Evolutionary conservation across 2,113 vertebrate genomes (phyloP).

Genomic region (Craseonycteris thonglongyai): DNA sequence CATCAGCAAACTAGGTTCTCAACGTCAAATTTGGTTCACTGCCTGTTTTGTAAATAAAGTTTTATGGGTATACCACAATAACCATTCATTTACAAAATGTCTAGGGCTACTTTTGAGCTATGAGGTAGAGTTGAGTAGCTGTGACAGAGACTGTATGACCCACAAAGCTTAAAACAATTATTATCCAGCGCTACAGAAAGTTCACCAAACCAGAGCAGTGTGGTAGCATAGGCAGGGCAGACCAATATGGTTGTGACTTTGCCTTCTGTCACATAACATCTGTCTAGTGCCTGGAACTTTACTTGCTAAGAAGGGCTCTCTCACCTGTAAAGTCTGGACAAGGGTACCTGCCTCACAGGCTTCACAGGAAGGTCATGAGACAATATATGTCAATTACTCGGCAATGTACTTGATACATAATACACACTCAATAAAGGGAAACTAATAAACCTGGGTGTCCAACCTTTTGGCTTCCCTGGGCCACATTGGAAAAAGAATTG

Average conservation of each 20-base stretch:
- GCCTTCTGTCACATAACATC: accelerated
- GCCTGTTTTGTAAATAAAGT: neutral
- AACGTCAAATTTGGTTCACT: neutral
- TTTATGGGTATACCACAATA: neutral
- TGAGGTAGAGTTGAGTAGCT: neutral
- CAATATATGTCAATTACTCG: accelerated
- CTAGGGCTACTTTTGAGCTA: neutral
- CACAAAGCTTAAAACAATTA: accelerated
- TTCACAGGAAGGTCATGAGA: neutral
- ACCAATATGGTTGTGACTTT: accelerated
- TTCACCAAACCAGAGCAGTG: accelerated
- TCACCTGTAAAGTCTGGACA: neutral
- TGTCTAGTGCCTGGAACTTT: too few relatives aligned
- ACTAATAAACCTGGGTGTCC: neutral
- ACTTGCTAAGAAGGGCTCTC: too few relatives aligned
- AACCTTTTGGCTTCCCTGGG: too few relatives aligned
- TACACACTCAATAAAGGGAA: accelerated
- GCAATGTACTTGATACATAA: accelerated
- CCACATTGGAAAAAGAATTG: too few relatives aligned
- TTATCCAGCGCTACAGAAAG: too few relatives aligned
- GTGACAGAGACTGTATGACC: neutral
- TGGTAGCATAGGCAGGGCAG: accelerated
- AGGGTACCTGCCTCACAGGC: accelerated
- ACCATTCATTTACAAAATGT: neutral
- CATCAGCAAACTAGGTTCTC: neutral